These are phyloP conservation scores for Onychorhynchus coronatus DNA, from an alignment of 2,113 vertebrate genomes.

Conservation along the genomic window DNA sequence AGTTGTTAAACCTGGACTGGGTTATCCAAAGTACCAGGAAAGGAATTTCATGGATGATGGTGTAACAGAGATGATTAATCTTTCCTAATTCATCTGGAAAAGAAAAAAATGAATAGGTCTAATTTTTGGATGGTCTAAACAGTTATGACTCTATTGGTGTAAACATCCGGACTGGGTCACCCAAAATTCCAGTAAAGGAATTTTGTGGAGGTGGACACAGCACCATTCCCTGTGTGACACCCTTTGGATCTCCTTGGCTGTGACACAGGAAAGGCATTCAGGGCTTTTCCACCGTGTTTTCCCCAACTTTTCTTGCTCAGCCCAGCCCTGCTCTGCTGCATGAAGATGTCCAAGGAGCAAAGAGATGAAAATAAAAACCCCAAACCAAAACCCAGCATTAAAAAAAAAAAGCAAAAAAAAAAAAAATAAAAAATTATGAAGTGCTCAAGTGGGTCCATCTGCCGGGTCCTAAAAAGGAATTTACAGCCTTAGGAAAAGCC, in stretches of 20 bases:
- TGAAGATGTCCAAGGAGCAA: neutral
- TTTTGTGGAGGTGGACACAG: neutral
- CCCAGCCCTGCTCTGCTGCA: neutral
- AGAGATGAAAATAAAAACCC: neutral
- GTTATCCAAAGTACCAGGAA: neutral
- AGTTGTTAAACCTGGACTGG: fast-evolving
- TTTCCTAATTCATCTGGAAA: too few species aligned
- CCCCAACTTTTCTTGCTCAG: neutral
- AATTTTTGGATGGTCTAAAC: neutral
- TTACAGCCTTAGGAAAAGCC: neutral
- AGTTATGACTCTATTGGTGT: neutral
- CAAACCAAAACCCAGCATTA: neutral
- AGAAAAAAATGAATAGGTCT: too few species aligned
- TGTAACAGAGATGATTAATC: neutral
- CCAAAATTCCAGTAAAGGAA: neutral
- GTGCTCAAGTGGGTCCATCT: neutral
- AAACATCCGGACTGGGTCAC: neutral
- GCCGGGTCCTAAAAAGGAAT: neutral
- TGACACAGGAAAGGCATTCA: neutral
- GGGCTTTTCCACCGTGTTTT: neutral
- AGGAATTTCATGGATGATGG: neutral
- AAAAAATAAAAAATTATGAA: neutral
- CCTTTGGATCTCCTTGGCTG: neutral
- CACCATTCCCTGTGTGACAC: neutral
- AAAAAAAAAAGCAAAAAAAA: neutral